Evolutionary conservation across 1,140 invertebrate genomes (phyloP), one percentile per base, ranked within the genome.

Genomic region (Diuraphis noxia): DNA sequence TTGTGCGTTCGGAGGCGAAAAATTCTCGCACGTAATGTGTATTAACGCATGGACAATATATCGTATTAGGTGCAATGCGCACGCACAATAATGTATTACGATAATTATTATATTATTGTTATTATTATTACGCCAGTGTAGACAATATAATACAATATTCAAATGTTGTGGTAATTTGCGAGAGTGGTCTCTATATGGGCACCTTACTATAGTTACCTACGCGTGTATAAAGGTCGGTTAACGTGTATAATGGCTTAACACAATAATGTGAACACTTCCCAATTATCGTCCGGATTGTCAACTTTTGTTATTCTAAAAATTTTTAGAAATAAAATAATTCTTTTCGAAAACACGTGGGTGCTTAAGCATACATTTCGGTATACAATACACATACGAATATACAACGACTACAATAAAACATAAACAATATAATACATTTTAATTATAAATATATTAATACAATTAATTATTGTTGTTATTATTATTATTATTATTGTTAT

Each of bases 51-150:
- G 13, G 30, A 72, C 56, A 72, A 72, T 72, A 72, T 72, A 72
- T 34, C 34, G 30, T 13, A 72, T 72, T n/a, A 72, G 10, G n/a
- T 13, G 56, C 56, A n/a, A 72, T 72, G 56, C 1, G 30, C 56
- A 72, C n/a, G 34, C n/a, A 72, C 56, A n/a, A 72, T 17, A 49
- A 19, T n/a, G n/a, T n/a, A 72, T 72, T 72, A 72, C n/a, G 6
- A 72, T 72, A 72, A 72, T n/a, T 72, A 72, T 72, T 72, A 72
- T 72, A 72, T 72, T 72, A 72, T 72, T 72, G 56, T 72, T n/a
- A 72, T 72, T 72, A n/a, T 56, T 56, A 56, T 56, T 56, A 56
- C 30, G 52, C 10, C 52, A 30, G 10, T 2, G 30, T n/a, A n/a
- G 30, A 72, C 56, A 72, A 72, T 72, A 72, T 49, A 49, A n/a